These are phyloP conservation scores for Euspilapteryx auroguttella DNA, from an alignment of 2,888 invertebrate genomes.

Conservation along the genomic window DNA sequence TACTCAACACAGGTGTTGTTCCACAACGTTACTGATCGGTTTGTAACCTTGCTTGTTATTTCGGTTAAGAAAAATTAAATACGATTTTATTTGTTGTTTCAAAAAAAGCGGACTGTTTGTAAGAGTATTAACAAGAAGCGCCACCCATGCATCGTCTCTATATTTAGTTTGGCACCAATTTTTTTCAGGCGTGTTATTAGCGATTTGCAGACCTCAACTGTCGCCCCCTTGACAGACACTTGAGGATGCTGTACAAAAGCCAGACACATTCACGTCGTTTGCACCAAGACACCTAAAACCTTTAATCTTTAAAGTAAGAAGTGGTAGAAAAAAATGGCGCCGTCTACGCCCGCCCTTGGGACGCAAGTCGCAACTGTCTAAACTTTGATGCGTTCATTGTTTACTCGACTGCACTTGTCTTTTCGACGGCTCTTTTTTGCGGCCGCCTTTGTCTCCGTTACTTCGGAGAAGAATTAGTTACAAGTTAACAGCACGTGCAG, in stretches of 20 bases:
- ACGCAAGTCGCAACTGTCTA: slow-evolving; percentile 24
- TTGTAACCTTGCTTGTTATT: background rate
- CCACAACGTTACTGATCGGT: too few species aligned
- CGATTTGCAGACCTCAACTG: slow-evolving; percentile 13
- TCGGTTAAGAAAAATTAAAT: background rate
- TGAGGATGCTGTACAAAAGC: slow-evolving; percentile 36
- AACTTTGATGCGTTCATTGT: slow-evolving; percentile 23
- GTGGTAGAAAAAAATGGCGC: slow-evolving; percentile 44
- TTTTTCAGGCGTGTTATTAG: too few species aligned
- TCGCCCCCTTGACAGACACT: slow-evolving; percentile 16
- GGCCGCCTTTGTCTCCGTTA: slow-evolving; percentile 17
- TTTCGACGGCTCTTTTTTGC: slow-evolving; percentile 28
- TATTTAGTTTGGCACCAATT: too few species aligned
- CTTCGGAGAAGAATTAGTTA: slow-evolving; percentile 27
- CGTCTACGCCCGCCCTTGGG: slow-evolving; percentile 16
- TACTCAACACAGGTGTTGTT: too few species aligned
- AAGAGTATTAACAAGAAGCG: too few species aligned
- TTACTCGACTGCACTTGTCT: slow-evolving; percentile 28
- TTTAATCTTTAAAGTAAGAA: slow-evolving; percentile 24
- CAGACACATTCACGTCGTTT: slow-evolving; percentile 49
- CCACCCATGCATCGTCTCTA: too few species aligned
- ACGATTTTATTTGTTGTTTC: too few species aligned
- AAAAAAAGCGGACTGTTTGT: too few species aligned
- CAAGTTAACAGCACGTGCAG: slow-evolving; percentile 27
- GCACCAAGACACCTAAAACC: slow-evolving; percentile 35